Percentiles rank a stretch among this genome's conserved stretches.
Evolutionary conservation across 2,888 invertebrate genomes (phyloP).

Genomic region (Leucozona laternaria): DNA sequence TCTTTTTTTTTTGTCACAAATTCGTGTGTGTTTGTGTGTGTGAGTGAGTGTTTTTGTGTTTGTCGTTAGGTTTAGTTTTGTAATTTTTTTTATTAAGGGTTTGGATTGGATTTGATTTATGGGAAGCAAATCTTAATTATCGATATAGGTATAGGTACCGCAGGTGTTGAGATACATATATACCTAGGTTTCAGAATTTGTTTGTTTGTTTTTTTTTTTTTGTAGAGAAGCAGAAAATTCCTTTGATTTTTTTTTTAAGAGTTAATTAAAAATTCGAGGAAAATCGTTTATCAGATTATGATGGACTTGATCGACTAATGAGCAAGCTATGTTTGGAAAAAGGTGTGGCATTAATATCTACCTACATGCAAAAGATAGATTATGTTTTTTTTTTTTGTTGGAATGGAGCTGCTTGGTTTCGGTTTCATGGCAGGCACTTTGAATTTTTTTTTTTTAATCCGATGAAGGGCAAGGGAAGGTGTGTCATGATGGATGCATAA

Average conservation of each 20-base stretch:
- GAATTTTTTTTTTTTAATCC: too few relatives aligned
- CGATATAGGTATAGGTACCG: conserved; percentile 46
- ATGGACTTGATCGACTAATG: conserved; percentile 25
- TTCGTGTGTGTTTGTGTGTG: conserved; percentile 7
- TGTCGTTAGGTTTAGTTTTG: background rate
- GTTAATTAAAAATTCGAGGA: conserved; percentile 63
- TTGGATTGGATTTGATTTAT: conserved; percentile 64
- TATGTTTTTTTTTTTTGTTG: background rate
- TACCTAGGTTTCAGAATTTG: background rate
- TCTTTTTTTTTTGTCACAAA: background rate
- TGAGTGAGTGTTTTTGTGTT: background rate
- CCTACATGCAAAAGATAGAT: background rate
- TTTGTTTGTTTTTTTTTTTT: conserved; percentile 14
- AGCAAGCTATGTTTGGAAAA: conserved; percentile 10
- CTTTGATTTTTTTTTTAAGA: conserved; percentile 24
- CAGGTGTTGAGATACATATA: conserved; percentile 53
- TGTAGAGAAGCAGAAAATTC: background rate
- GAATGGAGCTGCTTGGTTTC: background rate
- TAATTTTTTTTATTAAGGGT: conserved; percentile 49
- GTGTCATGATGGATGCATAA: background rate
- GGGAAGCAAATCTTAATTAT: conserved; percentile 51
- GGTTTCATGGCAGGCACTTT: background rate
- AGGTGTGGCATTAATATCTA: conserved; percentile 11
- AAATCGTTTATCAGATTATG: conserved; percentile 50
- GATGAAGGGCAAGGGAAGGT: too few relatives aligned